phyloP scores from a whole-genome alignment of 2,797 vertebrate species.

The Danio tinwini region DNA sequence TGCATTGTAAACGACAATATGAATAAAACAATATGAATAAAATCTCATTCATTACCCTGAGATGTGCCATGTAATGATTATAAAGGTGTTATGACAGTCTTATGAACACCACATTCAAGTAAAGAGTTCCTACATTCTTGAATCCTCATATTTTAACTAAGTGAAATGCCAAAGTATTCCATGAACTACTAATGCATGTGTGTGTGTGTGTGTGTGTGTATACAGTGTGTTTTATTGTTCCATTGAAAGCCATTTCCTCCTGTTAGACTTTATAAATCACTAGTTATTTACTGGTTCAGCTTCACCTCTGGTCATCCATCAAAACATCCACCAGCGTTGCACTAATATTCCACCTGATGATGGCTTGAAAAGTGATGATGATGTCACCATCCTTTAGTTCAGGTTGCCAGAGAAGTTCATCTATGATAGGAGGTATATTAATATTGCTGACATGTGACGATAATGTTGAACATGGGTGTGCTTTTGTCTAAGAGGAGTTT shows the following conservation, averaged over 20 bases:
- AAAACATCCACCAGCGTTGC: background rate
- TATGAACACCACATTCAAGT: too few relatives aligned
- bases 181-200: background rate
- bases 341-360: too few relatives aligned
- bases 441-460: background rate
- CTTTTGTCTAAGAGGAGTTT: constrained; percentile 33
- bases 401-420: background rate
- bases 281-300: background rate
- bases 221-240: background rate
- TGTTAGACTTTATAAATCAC: constrained; percentile 6
- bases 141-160: background rate
- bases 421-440: background rate
- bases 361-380: background rate
- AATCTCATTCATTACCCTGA: too few relatives aligned
- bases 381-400: background rate
- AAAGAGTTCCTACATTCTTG: background rate
- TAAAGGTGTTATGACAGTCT: too few relatives aligned
- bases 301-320: constrained; percentile 1
- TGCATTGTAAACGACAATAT: too few relatives aligned
- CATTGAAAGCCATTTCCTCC: constrained; percentile 11
- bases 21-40: too few relatives aligned
- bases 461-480: constrained; percentile 7
- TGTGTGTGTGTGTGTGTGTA: background rate
- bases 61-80: too few relatives aligned
- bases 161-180: background rate